Evolutionary conservation across 2,888 invertebrate genomes (phyloP), one percentile per base, ranked within the genome.

Genomic region (Therioaphis trifolii): DNA sequence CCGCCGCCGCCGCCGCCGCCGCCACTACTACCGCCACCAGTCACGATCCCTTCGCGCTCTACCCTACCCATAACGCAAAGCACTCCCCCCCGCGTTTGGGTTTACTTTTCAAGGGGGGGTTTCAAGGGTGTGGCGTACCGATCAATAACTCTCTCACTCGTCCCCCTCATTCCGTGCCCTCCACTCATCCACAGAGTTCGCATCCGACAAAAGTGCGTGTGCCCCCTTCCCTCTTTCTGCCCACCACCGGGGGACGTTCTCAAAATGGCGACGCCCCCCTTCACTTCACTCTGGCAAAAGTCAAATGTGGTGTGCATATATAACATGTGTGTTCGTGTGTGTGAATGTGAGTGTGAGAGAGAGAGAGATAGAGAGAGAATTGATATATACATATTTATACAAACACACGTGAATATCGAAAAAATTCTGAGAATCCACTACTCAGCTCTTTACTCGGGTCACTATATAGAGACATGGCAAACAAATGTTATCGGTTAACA

Each of bases 51-150:
- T 21, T 11, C 55, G 3, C 68, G 18, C 21, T 35, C 74, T 5
- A 21, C 35, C 74, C 24, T 11, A 27, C 18, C 52, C 15, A n/a
- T 15, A 43, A 18, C 21, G 15, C 72, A 29, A 49, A 29, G 29
- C 52, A 11, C 29, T 61, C 46, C 76, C 66, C 3, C 46, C 24
- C 49, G 77, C 66, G 66, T 77, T 77, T 35, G 61, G 79, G 79
- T 79, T 80, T 80, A 71, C 55, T 72, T 71, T 71, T 80, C 58
- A 29, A 46, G 71, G 71, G 72, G 82, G 74, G 72, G 61, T 82
- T 82, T 74, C 82, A 82, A 82, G 82, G 82, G 82, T 82, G 82
- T 82, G 82, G 82, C 82, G 74, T 74, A 72, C 63, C 82, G 82
- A 82, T 82, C 82, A 82, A 82, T 82, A 80, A 80, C 29, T 72